Conservation (phyloP, 2,888 invertebrate species). For the Agrotis exclamationis region DNA sequence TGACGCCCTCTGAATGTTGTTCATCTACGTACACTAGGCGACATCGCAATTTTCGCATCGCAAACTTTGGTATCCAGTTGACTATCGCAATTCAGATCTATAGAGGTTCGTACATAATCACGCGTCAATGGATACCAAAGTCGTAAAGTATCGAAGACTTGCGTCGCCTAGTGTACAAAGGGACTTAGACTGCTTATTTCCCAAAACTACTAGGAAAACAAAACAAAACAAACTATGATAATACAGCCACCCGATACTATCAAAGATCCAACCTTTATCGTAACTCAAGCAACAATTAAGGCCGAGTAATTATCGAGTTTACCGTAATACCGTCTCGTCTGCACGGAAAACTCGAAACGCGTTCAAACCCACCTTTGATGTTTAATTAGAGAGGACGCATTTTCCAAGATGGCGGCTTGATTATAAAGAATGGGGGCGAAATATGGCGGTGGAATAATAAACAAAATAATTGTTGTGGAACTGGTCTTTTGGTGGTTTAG, state of each 20-base stretch:
- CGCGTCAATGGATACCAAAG: too few relatives aligned
- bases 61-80: too few relatives aligned
- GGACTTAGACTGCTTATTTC: not conserved
- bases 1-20: too few relatives aligned
- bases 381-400: conserved; percentile 66
- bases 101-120: too few relatives aligned
- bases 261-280: conserved; percentile 28
- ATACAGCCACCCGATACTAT: conserved; percentile 9
- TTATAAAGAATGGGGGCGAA: conserved; percentile 22
- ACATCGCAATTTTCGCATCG: too few relatives aligned
- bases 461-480: not conserved
- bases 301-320: conserved; percentile 59
- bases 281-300: conserved; percentile 55
- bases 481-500: not conserved
- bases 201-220: not conserved
- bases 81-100: too few relatives aligned
- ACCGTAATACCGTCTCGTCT: conserved; percentile 47
- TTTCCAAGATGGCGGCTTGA: conserved; percentile 59
- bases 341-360: conserved; percentile 57
- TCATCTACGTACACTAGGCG: too few relatives aligned
- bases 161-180: too few relatives aligned
- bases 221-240: conserved; percentile 29
- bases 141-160: too few relatives aligned
- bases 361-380: conserved; percentile 61
- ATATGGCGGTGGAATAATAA: conserved; percentile 26